phyloP scores from a whole-genome alignment of 2,113 vertebrate species.

The Speoplatyrhinus poulsoni region DNA sequence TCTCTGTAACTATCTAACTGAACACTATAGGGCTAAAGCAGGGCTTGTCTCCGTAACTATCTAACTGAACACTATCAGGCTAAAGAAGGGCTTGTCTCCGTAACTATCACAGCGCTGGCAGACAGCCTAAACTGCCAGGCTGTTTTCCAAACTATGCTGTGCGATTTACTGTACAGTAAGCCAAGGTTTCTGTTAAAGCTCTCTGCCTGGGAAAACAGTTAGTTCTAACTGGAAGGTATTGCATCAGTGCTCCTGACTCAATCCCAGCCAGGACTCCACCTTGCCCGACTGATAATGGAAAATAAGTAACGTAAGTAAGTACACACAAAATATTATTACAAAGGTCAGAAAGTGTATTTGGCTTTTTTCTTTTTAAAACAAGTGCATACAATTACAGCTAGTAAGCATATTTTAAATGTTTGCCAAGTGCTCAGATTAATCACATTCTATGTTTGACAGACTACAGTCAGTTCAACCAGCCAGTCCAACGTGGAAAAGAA shows the following conservation, averaged over 20 bases:
- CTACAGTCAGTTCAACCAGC: slow-evolving; percentile 81
- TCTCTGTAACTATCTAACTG: no score
- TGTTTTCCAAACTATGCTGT: not conserved
- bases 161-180: not conserved
- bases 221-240: slow-evolving; percentile 45
- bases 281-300: slow-evolving; percentile 41
- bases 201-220: slow-evolving; percentile 35
- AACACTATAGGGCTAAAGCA: no score
- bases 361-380: slow-evolving; percentile 83
- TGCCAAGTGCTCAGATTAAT: slow-evolving; percentile 96
- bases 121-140: no score
- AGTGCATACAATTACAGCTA: slow-evolving; percentile 97
- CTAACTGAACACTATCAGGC: no score
- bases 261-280: slow-evolving; percentile 1
- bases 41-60: no score
- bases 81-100: not conserved
- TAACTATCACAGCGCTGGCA: not conserved
- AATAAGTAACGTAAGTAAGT: slow-evolving; percentile 80
- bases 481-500: slow-evolving; percentile 77
- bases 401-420: slow-evolving; percentile 85
- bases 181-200: slow-evolving; percentile 6
- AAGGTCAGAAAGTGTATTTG: slow-evolving; percentile 97
- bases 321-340: slow-evolving; percentile 84
- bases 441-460: slow-evolving; percentile 90
- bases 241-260: slow-evolving; percentile 54